Conservation (phyloP, 2,113 vertebrate genomes). For the Urocynchramus pylzowi region DNA sequence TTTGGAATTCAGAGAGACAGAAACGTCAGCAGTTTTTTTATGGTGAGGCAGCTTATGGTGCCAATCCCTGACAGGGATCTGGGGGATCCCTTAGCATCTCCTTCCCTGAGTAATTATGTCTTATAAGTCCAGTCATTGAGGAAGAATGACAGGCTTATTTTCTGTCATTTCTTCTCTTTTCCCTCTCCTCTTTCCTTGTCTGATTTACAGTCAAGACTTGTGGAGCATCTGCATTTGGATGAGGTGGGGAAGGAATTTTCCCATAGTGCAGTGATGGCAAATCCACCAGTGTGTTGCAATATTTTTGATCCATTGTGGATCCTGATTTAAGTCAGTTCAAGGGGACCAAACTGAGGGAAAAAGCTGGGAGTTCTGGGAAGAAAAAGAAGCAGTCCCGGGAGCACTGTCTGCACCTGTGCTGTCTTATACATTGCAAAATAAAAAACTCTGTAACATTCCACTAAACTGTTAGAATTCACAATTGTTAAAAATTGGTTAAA, state of each 20-base stretch:
- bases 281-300: neutral
- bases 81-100: neutral
- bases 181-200: neutral
- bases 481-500: neutral
- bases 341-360: neutral
- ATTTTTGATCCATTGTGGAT: neutral
- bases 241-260: neutral
- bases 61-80: neutral
- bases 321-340: neutral
- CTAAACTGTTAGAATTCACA: neutral
- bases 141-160: neutral
- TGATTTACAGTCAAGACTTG: neutral
- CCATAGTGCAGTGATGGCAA: neutral
- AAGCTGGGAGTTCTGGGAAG: neutral
- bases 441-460: neutral
- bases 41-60: neutral
- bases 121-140: neutral
- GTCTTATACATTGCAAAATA: neutral
- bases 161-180: neutral
- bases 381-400: neutral
- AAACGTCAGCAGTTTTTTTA: neutral
- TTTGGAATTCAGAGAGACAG: neutral
- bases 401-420: accelerated
- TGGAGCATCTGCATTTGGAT: neutral
- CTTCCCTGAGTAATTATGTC: neutral